Percentiles rank a stretch among this genome's conserved stretches.
phyloP scores from a whole-genome alignment of 2,797 vertebrate genomes.

The Amblyraja radiata region DNA sequence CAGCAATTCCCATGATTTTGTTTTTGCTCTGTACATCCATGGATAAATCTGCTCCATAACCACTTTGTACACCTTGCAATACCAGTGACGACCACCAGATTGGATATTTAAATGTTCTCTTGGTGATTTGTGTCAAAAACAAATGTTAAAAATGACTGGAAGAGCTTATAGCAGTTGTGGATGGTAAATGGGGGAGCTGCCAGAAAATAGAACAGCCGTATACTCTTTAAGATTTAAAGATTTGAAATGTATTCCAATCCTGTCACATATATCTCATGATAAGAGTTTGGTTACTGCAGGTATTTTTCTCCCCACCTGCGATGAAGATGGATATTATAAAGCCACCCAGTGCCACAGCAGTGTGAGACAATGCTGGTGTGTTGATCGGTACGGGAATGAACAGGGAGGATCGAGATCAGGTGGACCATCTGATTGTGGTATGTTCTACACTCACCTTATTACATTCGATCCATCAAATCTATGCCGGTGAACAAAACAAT shows the following conservation, averaged over 20 bases:
- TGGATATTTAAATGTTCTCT: neutral
- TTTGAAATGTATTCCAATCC: neutral
- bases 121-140: neutral
- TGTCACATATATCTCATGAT: neutral
- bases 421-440: constrained; percentile 62
- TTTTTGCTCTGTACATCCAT: neutral
- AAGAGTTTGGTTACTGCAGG: constrained; percentile 50
- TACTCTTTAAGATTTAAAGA: neutral
- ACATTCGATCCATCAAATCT: neutral
- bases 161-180: neutral
- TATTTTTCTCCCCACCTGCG: constrained; percentile 67
- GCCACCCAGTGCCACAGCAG: constrained; percentile 67
- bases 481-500: too few species aligned
- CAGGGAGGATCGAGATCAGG: constrained; percentile 64
- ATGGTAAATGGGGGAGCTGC: neutral
- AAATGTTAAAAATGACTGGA: neutral
- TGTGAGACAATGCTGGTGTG: constrained; percentile 74
- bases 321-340: constrained; percentile 73
- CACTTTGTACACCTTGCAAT: neutral
- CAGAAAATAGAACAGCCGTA: too few species aligned
- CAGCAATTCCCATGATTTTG: neutral
- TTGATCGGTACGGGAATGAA: constrained; percentile 74
- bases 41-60: neutral
- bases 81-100: neutral
- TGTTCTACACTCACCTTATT: constrained; percentile 39